phyloP scores from a whole-genome alignment of 2,888 invertebrate genomes.

The Argynnis bischoffii region DNA sequence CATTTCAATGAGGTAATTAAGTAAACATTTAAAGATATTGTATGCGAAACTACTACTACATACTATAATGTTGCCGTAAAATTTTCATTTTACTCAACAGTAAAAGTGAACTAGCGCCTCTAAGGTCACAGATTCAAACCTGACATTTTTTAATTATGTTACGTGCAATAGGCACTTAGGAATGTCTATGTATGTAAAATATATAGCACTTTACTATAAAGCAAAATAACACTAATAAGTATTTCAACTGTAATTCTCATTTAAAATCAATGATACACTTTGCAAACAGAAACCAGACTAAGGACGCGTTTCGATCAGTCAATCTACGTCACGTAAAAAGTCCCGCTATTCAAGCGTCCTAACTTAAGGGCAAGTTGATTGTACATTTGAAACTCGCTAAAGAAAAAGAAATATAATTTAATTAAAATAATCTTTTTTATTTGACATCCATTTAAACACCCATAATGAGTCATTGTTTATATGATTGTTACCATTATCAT shows the following conservation, averaged over 20 bases:
- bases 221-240: neutral
- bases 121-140: slow-evolving; percentile 1
- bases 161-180: neutral
- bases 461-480: too few relatives aligned
- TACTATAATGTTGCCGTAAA: neutral
- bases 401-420: too few relatives aligned
- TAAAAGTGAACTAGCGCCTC: slow-evolving; percentile 1
- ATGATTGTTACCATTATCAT: too few relatives aligned
- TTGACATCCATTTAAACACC: too few relatives aligned
- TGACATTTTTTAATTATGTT: neutral
- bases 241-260: slow-evolving; percentile 1
- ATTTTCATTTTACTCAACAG: slow-evolving; percentile 9
- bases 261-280: slow-evolving; percentile 10
- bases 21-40: neutral
- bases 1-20: slow-evolving; percentile 8
- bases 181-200: too few relatives aligned
- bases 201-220: neutral
- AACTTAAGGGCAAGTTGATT: slow-evolving; percentile 24
- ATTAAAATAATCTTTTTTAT: too few relatives aligned
- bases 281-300: slow-evolving; percentile 19
- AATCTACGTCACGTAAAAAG: slow-evolving; percentile 49
- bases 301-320: slow-evolving; percentile 42
- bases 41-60: neutral
- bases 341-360: slow-evolving; percentile 43
- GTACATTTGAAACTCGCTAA: too few relatives aligned